Evolutionary conservation across 1,140 invertebrate species (phyloP).

Genomic region (Olivierus martensii): DNA sequence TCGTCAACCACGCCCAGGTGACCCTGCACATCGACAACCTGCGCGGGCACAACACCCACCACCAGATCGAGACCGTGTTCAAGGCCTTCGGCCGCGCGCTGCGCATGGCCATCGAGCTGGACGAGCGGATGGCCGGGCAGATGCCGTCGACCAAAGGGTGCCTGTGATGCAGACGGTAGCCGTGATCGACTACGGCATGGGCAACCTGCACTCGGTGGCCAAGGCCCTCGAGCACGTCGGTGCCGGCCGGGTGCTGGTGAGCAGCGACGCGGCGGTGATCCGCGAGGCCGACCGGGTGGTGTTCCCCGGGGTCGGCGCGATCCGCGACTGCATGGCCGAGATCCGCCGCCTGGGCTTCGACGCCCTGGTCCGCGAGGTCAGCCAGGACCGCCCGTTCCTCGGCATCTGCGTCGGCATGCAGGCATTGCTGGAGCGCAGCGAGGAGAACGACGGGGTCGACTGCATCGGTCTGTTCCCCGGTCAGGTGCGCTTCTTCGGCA

Average conservation of each 20-base stretch:
- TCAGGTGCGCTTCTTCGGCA: neutral
- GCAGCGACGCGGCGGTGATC: neutral
- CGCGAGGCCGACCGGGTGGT: neutral
- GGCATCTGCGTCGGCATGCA: constrained; percentile 12
- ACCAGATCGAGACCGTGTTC: neutral
- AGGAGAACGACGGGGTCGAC: no score
- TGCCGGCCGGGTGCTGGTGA: neutral
- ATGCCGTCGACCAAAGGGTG: neutral
- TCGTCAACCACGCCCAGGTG: neutral
- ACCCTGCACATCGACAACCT: no score
- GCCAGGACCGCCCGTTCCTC: neutral
- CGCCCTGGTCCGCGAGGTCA: neutral
- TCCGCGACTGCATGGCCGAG: neutral
- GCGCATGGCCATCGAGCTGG: constrained; percentile 1
- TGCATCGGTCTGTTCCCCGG: no score
- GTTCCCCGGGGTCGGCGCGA: neutral
- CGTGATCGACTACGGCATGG: neutral
- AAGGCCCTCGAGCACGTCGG: neutral
- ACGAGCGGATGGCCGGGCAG: neutral
- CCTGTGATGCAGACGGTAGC: neutral
- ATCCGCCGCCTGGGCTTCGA: neutral
- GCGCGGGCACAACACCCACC: no score
- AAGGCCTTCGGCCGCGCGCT: constrained; percentile 4
- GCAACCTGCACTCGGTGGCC: neutral
- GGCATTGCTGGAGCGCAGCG: neutral